Evolutionary conservation across 2,797 vertebrate genomes (phyloP).

Genomic region (Antennarius maculatus): DNA sequence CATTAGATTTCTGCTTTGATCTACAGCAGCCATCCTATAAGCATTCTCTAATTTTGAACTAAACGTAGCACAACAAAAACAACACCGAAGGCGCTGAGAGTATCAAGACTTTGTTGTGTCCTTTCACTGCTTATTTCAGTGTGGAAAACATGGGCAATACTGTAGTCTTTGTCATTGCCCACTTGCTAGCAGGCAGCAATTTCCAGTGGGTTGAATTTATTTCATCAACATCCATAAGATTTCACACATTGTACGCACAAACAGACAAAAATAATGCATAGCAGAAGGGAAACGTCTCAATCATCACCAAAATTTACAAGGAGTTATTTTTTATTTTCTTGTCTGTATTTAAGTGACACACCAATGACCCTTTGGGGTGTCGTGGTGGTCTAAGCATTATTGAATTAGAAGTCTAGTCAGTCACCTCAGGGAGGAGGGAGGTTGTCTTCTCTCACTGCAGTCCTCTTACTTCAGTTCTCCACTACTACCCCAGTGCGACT

Average conservation of each 20-base stretch:
- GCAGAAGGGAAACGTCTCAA: no score
- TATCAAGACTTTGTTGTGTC: constrained; percentile 46
- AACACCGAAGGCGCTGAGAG: constrained; percentile 48
- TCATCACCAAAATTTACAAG: constrained; percentile 1
- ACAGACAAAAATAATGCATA: no score
- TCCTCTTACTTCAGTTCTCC: constrained; percentile 54
- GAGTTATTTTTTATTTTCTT: constrained; percentile 15
- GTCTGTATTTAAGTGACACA: constrained; percentile 33
- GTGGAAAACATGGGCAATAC: constrained; percentile 11
- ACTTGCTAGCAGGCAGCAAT: no score
- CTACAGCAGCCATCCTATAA: constrained; percentile 54
- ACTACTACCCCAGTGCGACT: constrained; percentile 51
- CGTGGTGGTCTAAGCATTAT: constrained; percentile 30
- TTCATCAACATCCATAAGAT: no score
- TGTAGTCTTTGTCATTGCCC: constrained; percentile 2
- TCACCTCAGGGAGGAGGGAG: constrained; percentile 37
- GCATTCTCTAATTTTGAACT: constrained; percentile 53
- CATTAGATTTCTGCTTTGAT: constrained; percentile 72
- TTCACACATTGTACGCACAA: no score
- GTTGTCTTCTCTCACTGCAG: constrained; percentile 52
- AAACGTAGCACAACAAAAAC: constrained; percentile 61
- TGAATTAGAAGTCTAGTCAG: constrained; percentile 68
- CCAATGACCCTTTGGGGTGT: constrained; percentile 29
- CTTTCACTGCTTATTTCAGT: constrained; percentile 56
- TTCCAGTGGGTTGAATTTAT: no score